Percentiles rank a stretch among this genome's conserved stretches.
phyloP scores from a whole-genome alignment of 2,888 invertebrate species.

The Empis stercorea region DNA sequence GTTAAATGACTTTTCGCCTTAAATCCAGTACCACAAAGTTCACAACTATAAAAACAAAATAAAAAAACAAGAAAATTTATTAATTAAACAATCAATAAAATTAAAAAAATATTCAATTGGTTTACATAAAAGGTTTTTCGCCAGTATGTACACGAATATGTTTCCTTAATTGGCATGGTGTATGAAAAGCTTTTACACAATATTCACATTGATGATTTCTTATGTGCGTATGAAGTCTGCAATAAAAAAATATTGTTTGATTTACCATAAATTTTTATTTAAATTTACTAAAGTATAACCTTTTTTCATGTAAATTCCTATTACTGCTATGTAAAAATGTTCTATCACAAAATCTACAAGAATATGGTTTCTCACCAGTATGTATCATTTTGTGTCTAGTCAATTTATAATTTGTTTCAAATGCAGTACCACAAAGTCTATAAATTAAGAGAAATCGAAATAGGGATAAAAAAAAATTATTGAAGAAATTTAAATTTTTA shows the following conservation, averaged over 20 bases:
- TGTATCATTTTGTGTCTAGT: conserved; percentile 26
- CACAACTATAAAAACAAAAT: conserved; percentile 4
- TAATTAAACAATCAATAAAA: not conserved
- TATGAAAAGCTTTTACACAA: not conserved
- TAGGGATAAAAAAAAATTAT: no score
- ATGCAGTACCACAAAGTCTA: not conserved
- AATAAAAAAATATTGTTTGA: not conserved
- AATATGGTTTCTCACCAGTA: conserved; percentile 29
- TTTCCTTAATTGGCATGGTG: conserved; percentile 7
- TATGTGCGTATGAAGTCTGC: conserved; percentile 1
- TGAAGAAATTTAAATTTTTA: no score
- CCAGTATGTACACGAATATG: conserved; percentile 9
- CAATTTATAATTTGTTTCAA: conserved; percentile 9
- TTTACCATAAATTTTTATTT: not conserved
- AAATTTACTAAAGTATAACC: not conserved
- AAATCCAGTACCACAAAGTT: conserved; percentile 12
- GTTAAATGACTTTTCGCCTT: conserved; percentile 11
- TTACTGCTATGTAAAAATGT: conserved; percentile 1
- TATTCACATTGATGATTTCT: conserved; percentile 3
- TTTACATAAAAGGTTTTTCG: conserved; percentile 2
- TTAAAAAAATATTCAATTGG: not conserved
- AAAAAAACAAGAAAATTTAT: no score
- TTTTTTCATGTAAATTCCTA: not conserved
- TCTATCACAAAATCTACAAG: conserved; percentile 20
- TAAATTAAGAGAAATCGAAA: not conserved